Base-by-base conservation (phyloP, 2,797 vertebrate species). In the Oreortyx pictus region DNA sequence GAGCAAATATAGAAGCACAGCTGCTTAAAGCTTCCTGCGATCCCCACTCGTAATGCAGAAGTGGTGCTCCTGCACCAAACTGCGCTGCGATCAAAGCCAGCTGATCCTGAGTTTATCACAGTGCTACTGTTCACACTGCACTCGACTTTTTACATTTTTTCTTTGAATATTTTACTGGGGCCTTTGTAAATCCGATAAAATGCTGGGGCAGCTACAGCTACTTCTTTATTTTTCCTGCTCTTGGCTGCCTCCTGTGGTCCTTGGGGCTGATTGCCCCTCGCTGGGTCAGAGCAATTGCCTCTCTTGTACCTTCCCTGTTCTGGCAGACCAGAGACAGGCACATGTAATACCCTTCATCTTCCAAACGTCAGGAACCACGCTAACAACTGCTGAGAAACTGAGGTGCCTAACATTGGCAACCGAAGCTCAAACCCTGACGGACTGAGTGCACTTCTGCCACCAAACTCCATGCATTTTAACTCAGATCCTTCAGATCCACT, bases 1-100 rank as follows among this genome's bases (percentile, higher is more conserved):
- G 66, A 86, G 68, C 90, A 95, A 94, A 96, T 96, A 88, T 95
- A 96, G 94, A 85, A 94, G 91, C 90, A 85, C 93, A 95, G 91
- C 93, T 95, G 94, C 91, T 94, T 93, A 59, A 82, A 92, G 84
- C 92, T 96, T 95, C 89, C 92, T 94, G 70, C 31, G 11, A 39
- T 29, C 62, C 90, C 94, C 91, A 49, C 90, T 92, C 92, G 31
- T 41, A 35, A 83, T 5, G 46, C 87, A 50, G 29, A 96, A 95
- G 92, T 95, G 91, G 86, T 95, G 82, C 89, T 95, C 91, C 90
- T 91, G 92, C 92, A 81, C 68, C 87, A 52, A 93, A 89, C 91
- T 23, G 75, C 24, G 5, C 87, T 33, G 74, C 1, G 85, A 92
- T 88, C 91, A 89, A 86, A 96, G 82, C 86, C 94, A 94, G 81